Evolutionary conservation across 1,140 invertebrate genomes (phyloP).

Genomic region (Hylyphantes graminicola): DNA sequence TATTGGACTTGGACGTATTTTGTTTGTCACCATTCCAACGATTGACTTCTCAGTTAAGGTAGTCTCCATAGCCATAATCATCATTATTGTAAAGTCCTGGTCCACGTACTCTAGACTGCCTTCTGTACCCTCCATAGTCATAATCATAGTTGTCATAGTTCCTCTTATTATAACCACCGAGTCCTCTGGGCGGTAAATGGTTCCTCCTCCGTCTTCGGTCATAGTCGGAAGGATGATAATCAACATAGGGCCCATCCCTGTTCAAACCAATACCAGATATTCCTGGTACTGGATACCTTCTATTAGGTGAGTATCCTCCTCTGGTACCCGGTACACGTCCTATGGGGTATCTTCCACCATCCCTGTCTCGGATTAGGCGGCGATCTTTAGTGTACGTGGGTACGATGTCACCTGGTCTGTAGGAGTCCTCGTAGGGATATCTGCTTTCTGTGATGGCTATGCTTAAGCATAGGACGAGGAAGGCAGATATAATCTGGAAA

Average conservation of each 20-base stretch:
- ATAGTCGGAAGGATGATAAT: not conserved
- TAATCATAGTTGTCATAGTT: slow-evolving; percentile 2
- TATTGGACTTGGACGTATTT: no score
- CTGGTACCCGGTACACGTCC: not conserved
- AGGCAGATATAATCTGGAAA: not conserved
- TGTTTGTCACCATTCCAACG: no score
- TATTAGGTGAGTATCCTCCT: slow-evolving; percentile 2
- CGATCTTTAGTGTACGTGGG: not conserved
- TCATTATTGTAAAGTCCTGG: slow-evolving; percentile 25
- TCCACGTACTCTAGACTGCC: not conserved
- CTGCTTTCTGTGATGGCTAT: slow-evolving; percentile 18
- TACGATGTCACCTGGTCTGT: slow-evolving; percentile 39
- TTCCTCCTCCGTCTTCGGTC: not conserved
- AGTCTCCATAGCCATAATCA: slow-evolving; percentile 10
- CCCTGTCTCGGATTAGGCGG: not conserved
- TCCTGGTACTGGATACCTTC: not conserved
- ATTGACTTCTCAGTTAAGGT: not conserved
- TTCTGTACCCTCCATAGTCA: slow-evolving; percentile 16
- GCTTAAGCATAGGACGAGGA: not conserved
- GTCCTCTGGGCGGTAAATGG: slow-evolving; percentile 9
- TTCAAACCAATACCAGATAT: not conserved
- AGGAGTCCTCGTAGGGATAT: slow-evolving; percentile 38
- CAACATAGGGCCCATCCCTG: not conserved
- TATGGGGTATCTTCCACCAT: not conserved
- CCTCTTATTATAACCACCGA: slow-evolving; percentile 24